Conservation (phyloP, 2,797 vertebrate genomes). For the Pangasius djambal region DNA sequence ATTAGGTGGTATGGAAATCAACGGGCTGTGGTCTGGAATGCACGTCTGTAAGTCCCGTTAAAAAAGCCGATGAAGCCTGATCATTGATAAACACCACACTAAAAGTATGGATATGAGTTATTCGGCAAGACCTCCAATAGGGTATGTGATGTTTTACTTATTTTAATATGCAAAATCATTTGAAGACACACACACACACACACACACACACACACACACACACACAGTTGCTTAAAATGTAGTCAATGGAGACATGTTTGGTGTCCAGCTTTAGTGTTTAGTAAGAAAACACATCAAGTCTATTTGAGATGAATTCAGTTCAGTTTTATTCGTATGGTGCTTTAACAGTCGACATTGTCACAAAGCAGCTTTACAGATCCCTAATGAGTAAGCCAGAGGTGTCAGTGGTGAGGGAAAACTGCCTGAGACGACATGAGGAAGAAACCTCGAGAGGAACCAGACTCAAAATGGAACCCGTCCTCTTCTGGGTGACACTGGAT, state of each 20-base stretch:
- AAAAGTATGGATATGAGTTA: slow-evolving; percentile 54
- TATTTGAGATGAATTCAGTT: not conserved
- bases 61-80: slow-evolving; percentile 48
- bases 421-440: not conserved
- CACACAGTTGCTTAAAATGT: not conserved
- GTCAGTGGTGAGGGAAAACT: not conserved
- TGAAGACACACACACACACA: too few species aligned
- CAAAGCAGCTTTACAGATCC: not conserved
- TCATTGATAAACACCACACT: slow-evolving; percentile 28
- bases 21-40: slow-evolving; percentile 12
- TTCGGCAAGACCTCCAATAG: slow-evolving; percentile 66
- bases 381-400: not conserved
- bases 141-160: slow-evolving; percentile 64
- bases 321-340: not conserved
- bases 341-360: not conserved
- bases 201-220: not conserved
- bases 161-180: not conserved
- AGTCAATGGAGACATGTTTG: not conserved
- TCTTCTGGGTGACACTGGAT: not conserved
- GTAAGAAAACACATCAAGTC: not conserved
- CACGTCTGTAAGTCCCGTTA: slow-evolving; percentile 35
- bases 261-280: not conserved
- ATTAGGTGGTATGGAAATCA: slow-evolving; percentile 19
- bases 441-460: not conserved
- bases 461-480: not conserved